phyloP scores from a whole-genome alignment of 2,888 invertebrate species.

The Petrolisthes manimaculis region DNA sequence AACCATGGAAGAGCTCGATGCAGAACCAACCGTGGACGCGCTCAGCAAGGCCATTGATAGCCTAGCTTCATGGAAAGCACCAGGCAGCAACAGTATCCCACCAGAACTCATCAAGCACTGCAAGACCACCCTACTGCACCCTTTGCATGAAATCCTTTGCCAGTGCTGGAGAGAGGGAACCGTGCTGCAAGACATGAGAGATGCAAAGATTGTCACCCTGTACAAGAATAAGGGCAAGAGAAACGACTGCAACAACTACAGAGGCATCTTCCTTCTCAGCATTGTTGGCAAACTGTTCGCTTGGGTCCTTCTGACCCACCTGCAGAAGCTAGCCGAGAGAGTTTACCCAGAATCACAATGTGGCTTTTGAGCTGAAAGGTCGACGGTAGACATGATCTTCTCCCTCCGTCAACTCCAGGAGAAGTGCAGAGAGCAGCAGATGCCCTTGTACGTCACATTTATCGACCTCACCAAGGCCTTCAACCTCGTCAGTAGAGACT shows the following conservation, averaged over 20 bases:
- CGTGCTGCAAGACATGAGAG: conserved; percentile 14
- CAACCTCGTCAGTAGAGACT: conserved; percentile 31
- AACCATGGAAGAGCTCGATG: conserved; percentile 10
- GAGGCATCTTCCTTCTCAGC: conserved; percentile 42
- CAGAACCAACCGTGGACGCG: background rate
- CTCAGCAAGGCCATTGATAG: conserved; percentile 16
- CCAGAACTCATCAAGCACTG: conserved; percentile 22
- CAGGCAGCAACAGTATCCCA: background rate
- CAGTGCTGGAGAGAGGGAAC: conserved; percentile 21
- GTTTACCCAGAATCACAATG: conserved; percentile 49
- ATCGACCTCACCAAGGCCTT: conserved; percentile 44
- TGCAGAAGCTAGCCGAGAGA: conserved; percentile 27
- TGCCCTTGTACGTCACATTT: conserved; percentile 8
- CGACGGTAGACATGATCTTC: conserved; percentile 41
- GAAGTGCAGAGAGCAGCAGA: conserved; percentile 29
- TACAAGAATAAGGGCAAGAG: conserved; percentile 47
- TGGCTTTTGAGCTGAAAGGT: conserved; percentile 33
- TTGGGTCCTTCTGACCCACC: conserved; percentile 6
- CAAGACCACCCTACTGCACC: background rate
- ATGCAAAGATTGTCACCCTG: conserved; percentile 36
- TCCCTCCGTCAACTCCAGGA: conserved; percentile 21
- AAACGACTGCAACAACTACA: conserved; percentile 39
- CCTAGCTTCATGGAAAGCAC: background rate
- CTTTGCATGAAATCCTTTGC: background rate
- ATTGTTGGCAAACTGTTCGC: conserved; percentile 33